Conservation (phyloP, 2,888 invertebrate species). For the Aporophyla nigra region DNA sequence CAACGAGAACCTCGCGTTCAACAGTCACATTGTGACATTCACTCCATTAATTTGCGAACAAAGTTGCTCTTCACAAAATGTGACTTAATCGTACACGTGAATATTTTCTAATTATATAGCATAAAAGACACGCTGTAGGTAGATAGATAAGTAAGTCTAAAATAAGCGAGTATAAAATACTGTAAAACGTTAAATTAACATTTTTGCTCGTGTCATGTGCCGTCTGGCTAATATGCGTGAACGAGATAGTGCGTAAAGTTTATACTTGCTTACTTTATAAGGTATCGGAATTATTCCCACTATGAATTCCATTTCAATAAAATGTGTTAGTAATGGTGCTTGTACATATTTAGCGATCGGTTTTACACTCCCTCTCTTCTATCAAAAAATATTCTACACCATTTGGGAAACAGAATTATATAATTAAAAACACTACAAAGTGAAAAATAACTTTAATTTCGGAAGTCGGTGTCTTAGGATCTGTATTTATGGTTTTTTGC, state of each 20-base stretch:
- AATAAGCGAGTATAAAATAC: neutral
- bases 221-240: conserved; percentile 37
- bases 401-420: neutral
- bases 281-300: neutral
- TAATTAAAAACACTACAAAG: no score
- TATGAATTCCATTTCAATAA: conserved; percentile 2
- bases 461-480: no score
- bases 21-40: neutral
- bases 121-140: neutral
- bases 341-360: neutral
- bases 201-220: conserved; percentile 9
- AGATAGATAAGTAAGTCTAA: conserved; percentile 3
- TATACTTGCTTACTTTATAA: neutral
- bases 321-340: neutral
- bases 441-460: no score
- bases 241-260: conserved; percentile 26
- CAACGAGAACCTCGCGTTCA: neutral
- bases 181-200: no score
- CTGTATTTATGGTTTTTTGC: no score
- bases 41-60: neutral
- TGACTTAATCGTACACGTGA: conserved; percentile 10
- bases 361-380: neutral
- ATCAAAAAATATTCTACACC: neutral
- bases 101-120: conserved; percentile 18
- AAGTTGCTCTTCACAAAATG: conserved; percentile 11